Conservation (phyloP, 2,888 invertebrate species). For the Lepidonotus clava region DNA sequence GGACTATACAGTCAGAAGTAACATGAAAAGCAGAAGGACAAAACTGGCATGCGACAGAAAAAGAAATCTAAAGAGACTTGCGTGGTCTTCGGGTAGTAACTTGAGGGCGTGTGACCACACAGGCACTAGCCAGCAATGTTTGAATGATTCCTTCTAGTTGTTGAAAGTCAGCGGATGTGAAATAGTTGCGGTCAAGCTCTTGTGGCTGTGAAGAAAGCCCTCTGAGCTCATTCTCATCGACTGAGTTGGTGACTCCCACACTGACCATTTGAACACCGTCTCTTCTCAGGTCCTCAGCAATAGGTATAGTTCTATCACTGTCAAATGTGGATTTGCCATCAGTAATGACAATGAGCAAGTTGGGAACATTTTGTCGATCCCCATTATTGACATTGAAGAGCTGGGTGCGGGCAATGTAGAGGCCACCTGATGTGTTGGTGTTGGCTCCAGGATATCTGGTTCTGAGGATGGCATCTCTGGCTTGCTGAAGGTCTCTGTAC, state of each 20-base stretch:
- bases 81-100: not conserved
- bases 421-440: conserved; percentile 62
- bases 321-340: conserved; percentile 55
- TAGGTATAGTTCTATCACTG: conserved; percentile 27
- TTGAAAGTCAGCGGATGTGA: conserved; percentile 29
- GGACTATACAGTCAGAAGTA: too few relatives aligned
- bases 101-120: not conserved
- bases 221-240: conserved; percentile 46
- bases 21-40: not conserved
- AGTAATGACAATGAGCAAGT: conserved; percentile 51
- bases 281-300: conserved; percentile 15
- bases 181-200: not conserved
- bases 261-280: conserved; percentile 43
- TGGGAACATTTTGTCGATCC: conserved; percentile 41
- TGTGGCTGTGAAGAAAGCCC: conserved; percentile 50
- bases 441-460: conserved; percentile 56
- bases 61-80: not conserved
- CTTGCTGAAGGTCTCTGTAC: conserved; percentile 6
- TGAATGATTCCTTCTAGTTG: conserved; percentile 3
- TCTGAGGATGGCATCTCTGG: conserved; percentile 34
- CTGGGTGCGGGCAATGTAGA: conserved; percentile 40
- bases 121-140: not conserved
- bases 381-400: conserved; percentile 38
- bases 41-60: too few relatives aligned
- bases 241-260: conserved; percentile 42